These are phyloP conservation scores for Drosophila auraria DNA, from an alignment of 1,140 invertebrate genomes.

Conservation along the genomic window DNA sequence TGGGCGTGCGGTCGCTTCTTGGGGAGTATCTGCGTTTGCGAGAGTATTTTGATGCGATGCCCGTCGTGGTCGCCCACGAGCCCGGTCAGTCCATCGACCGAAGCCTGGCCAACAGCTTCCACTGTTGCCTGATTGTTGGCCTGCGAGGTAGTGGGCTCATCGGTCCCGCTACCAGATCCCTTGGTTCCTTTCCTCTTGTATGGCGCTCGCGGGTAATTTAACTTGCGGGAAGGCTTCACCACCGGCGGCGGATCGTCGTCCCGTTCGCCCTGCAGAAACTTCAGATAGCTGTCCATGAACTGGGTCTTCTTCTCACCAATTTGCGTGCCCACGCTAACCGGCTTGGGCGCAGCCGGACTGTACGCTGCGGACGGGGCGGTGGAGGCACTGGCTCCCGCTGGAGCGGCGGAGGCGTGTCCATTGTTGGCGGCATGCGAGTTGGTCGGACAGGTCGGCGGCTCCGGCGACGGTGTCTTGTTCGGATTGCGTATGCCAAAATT, in stretches of 20 bases:
- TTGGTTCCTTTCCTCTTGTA: slow-evolving; percentile 66
- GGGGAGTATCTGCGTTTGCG: slow-evolving; percentile 83
- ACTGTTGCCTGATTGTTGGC: slow-evolving; percentile 47
- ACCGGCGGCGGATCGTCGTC: slow-evolving; percentile 91
- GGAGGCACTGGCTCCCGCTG: slow-evolving; percentile 20
- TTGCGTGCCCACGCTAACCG: slow-evolving; percentile 87
- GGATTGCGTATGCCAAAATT: slow-evolving; percentile 83
- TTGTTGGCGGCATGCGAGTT: slow-evolving; percentile 49
- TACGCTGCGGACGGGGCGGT: slow-evolving; percentile 10
- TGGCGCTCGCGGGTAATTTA: slow-evolving; percentile 74
- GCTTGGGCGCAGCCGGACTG: slow-evolving; percentile 84
- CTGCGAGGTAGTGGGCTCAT: slow-evolving; percentile 68
- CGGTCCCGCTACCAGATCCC: slow-evolving; percentile 35
- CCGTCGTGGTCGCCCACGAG: slow-evolving; percentile 74
- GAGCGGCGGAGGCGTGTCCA: slow-evolving; percentile 26
- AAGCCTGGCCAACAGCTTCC: slow-evolving; percentile 13
- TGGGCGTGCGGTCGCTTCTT: slow-evolving; percentile 83
- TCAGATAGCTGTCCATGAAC: slow-evolving; percentile 94
- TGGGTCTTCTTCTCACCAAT: slow-evolving; percentile 88
- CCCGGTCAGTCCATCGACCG: slow-evolving; percentile 40
- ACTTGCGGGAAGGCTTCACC: slow-evolving; percentile 78
- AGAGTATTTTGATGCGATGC: slow-evolving; percentile 84
- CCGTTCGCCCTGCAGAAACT: slow-evolving; percentile 92
- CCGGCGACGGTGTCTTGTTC: slow-evolving; percentile 74
- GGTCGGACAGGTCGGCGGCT: slow-evolving; percentile 61